Evolutionary conservation across 2,888 invertebrate genomes (phyloP), one percentile per base, ranked within the genome.

Genomic region (Leucozona laternaria): DNA sequence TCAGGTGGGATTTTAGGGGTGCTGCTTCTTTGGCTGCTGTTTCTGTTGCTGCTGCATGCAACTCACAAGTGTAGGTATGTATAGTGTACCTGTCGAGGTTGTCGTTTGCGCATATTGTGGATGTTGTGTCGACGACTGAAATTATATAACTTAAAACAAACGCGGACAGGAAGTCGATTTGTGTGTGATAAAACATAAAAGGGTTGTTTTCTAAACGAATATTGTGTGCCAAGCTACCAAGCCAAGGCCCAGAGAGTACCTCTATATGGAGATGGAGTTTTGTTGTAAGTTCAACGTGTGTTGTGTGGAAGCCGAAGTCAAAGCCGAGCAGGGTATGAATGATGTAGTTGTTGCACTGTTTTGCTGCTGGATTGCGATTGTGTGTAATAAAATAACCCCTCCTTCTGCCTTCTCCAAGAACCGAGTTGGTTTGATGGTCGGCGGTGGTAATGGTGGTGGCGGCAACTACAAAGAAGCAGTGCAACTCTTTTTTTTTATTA

Each of bases 131-230:
- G 68, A 68, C 31, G 80, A 81, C 73, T 82, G 48, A 58, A 81
- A 78, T 81, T 75, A 78, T 81, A 66, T 78, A 82, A 75, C 71
- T 75, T 75, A 86, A 40, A 60, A 82, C 78, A 82, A 75, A 86
- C 82, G 82, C 75, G 82, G 86, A 86, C 86, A 86, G 82, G 82
- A 86, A 86, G 86, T 86, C 82, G 86, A 86, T 86, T 86, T 82
- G 82, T 82, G 82, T 82, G 70, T 79, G 86, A 86, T 86, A 86
- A 82, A 86, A 79, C 75, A 79, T 66, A 86, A 86, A 80, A 79
- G 86, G 86, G 86, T 79, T 86, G 82, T 82, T 86, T 86, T 86
- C 82, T 75, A 86, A 86, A 86, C 79, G 82, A 75, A 86, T 86
- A 86, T 86, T 81, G 78, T 82, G 64, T 64, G 78, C 48, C 57